Conservation (phyloP, 2,113 vertebrate species). For the Sapajus apella region DNA sequence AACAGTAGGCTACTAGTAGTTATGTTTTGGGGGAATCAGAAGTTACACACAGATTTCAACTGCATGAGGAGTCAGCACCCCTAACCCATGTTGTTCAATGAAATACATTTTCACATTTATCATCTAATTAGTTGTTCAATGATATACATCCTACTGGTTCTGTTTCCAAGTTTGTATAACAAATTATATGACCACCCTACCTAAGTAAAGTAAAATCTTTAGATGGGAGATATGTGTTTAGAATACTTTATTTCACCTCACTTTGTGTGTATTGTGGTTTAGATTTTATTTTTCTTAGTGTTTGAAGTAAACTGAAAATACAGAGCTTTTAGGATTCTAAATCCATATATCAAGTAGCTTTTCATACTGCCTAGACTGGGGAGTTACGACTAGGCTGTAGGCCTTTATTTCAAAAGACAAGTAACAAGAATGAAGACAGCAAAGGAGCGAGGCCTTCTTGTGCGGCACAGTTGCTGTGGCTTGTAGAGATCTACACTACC, state of each 20-base stretch:
- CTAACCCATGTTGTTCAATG: neutral
- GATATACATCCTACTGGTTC: neutral
- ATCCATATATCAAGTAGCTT: neutral
- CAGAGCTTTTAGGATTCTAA: neutral
- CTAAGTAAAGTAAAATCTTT: conserved; percentile 21
- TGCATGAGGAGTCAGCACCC: neutral
- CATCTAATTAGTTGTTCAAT: no score
- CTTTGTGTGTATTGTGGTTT: neutral
- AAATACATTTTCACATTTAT: no score
- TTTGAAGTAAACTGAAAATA: neutral
- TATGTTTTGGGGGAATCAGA: neutral
- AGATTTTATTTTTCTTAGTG: neutral
- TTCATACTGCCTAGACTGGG: neutral
- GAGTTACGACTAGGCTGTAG: neutral
- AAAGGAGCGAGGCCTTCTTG: accelerated
- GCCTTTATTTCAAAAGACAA: neutral
- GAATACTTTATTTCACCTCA: neutral
- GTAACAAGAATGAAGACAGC: neutral
- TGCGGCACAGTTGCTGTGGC: neutral
- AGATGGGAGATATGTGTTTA: neutral
- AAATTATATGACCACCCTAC: neutral
- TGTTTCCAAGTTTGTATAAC: neutral
- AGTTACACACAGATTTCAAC: neutral
- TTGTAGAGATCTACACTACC: neutral
- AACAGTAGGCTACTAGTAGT: neutral